These are phyloP conservation scores for Marronus borbonicus DNA, from an alignment of 2,888 invertebrate species.

Conservation along the genomic window DNA sequence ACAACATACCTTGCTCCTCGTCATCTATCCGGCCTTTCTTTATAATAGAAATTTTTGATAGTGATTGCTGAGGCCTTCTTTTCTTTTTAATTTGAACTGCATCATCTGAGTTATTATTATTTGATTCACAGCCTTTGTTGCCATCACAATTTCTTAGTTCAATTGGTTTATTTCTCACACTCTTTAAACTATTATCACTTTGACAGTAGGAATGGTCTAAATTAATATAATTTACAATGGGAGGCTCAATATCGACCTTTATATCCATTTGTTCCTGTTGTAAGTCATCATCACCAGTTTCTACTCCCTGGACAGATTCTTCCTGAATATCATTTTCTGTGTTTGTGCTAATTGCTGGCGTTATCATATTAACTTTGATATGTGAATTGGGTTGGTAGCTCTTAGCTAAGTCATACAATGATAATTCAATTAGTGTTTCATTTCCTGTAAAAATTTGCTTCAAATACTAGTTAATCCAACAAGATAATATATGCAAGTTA, in stretches of 20 bases:
- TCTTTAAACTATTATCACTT: constrained; percentile 22
- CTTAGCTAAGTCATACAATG: constrained; percentile 71
- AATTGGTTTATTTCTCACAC: constrained; percentile 26
- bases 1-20: neutral
- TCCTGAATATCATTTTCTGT: constrained; percentile 18
- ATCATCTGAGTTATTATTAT: constrained; percentile 40
- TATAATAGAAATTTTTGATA: constrained; percentile 30
- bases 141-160: constrained; percentile 38
- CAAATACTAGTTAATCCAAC: neutral
- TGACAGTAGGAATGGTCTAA: constrained; percentile 53
- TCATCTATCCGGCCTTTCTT: constrained; percentile 18
- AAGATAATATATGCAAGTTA: constrained; percentile 62
- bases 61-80: constrained; percentile 28
- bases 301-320: constrained; percentile 3
- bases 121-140: constrained; percentile 27
- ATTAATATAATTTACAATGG: constrained; percentile 41
- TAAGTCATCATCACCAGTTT: constrained; percentile 33
- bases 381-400: neutral
- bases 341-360: constrained; percentile 10
- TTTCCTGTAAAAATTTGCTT: constrained; percentile 74
- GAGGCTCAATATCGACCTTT: constrained; percentile 48
- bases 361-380: neutral
- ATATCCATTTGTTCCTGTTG: constrained; percentile 36
- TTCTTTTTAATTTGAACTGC: constrained; percentile 45
- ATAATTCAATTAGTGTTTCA: constrained; percentile 85